phyloP scores from a whole-genome alignment of 2,113 vertebrate species.

The Vulpes lagopus region DNA sequence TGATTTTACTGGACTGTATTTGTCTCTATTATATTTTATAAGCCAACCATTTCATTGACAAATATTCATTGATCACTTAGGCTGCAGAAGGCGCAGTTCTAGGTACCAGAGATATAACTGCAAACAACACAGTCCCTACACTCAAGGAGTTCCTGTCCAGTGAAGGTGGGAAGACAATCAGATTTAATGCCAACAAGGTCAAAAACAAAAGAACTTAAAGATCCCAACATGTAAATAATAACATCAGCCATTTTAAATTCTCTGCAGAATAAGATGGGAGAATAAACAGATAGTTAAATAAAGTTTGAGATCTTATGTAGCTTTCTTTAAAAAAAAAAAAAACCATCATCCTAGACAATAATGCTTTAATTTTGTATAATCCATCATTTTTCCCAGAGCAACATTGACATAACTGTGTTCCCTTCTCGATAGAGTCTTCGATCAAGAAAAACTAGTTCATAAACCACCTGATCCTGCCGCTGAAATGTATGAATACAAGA shows the following conservation, averaged over 20 bases:
- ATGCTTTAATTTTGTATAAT: constrained; percentile 30
- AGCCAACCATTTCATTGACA: neutral
- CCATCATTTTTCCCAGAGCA: neutral
- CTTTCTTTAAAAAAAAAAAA: neutral
- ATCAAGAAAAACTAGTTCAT: neutral
- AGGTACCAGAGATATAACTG: neutral
- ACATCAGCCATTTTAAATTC: neutral
- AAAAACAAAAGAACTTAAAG: constrained; percentile 4
- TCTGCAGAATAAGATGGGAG: constrained; percentile 4
- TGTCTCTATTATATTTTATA: constrained; percentile 17
- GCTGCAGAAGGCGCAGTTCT: neutral
- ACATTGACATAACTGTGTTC: neutral
- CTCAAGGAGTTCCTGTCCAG: neutral
- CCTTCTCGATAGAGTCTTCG: constrained; percentile 3
- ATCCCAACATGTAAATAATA: neutral
- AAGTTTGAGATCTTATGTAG: neutral
- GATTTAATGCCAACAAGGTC: neutral
- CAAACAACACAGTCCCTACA: neutral
- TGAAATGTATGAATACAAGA: neutral
- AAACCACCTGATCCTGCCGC: neutral
- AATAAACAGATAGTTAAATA: constrained; percentile 5
- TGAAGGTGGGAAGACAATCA: neutral
- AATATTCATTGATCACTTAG: neutral
- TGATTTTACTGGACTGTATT: neutral
- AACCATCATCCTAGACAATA: neutral